Evolutionary conservation across 2,113 vertebrate genomes (phyloP), one percentile per base, ranked within the genome.

Genomic region (Peromyscus maniculatus): DNA sequence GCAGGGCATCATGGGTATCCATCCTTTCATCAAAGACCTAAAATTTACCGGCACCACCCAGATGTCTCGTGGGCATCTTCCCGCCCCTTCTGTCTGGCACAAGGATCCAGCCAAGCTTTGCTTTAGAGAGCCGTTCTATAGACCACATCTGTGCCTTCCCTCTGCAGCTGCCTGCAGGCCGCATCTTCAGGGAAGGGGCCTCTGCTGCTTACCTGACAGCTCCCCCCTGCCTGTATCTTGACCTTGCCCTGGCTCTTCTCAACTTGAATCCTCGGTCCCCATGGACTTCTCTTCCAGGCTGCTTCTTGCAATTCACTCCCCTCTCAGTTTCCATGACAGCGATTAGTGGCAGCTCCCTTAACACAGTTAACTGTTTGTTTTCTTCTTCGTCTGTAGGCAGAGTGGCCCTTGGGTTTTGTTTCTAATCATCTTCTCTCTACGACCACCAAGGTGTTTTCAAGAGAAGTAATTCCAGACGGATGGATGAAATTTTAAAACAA

Each of bases 401-500:
- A 89, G 19, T 83, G 7, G 46, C 64, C 49, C 43, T 28, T 72
- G 26, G 36, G 39, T 21, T 93, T 46, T 83, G 3, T 87, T 91
- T 78, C 69, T 88, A 28, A 80, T 49, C 59, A 28, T 17, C 26
- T 3, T 46, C 43, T 62, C 36, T 43, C 12, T 33, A 52, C 10
- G 62, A 62, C 62, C 62, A 62, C 21, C 62, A 97, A 99, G 99
- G 99, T 96, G 98, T 99, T 97, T 99, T 99, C 97, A 99, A 98
- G 97, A 99, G 99, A 98, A 99, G 99, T 98, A 99, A 99, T 98
- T 99, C 99, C 96, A 99, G 98, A 96, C 98, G 99, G 91, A 99
- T 99, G 98, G 99, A 99, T 97, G 99, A 99, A 99, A 99, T 99
- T 69, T 98, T 99, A 75, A 99, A 98, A 97, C 99, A 99, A 95